Evolutionary conservation across 2,888 invertebrate species (phyloP), one percentile per base, ranked within the genome.

Genomic region (Limnephilus rhombicus): DNA sequence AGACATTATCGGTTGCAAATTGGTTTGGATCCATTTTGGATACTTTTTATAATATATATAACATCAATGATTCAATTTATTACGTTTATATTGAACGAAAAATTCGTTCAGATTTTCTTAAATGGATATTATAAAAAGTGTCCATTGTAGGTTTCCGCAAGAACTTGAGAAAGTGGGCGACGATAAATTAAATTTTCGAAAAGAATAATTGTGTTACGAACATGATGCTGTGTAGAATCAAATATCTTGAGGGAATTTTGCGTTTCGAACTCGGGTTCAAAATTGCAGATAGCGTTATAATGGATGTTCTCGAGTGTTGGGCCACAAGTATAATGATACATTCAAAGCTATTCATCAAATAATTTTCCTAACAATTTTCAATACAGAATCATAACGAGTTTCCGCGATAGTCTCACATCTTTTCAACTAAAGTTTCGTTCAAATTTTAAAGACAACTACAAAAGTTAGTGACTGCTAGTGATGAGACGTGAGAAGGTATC

Each of bases 251-350:
- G 68, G n/a, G 68, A 68, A 68, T 68, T n/a, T 68, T n/a, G 68
- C 68, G 7, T n/a, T 68, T 68, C 24, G n/a, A 24, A 68, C 24
- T 24, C 68, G 68, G 68, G 24, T 68, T 68, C 24, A 68, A 53
- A 68, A 68, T 68, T 31, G 34, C 82, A 82, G 18, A 83, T 31
- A 83, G 53, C 24, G 7, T 24, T 68, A 37, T 18, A 37, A 37
- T 24, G 37, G 83, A 83, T 37, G 24, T 15, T 37, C 24, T 83
- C 37, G 18, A 41, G 24, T 37, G 83, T 83, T 18, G 24, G 83
- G 83, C 83, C 83, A 83, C 83, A 83, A 83, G 24, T 83, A 83
- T 83, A 83, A 83, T 24, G 24, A 68, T 68, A 24, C n/a, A 24
- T 24, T 68, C 68, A 68, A 24, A 68, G 24, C 7, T 68, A 24